Percentiles rank a stretch among this genome's conserved stretches.
phyloP scores from a whole-genome alignment of 2,888 invertebrate genomes.

The Acrocera orbiculus region DNA sequence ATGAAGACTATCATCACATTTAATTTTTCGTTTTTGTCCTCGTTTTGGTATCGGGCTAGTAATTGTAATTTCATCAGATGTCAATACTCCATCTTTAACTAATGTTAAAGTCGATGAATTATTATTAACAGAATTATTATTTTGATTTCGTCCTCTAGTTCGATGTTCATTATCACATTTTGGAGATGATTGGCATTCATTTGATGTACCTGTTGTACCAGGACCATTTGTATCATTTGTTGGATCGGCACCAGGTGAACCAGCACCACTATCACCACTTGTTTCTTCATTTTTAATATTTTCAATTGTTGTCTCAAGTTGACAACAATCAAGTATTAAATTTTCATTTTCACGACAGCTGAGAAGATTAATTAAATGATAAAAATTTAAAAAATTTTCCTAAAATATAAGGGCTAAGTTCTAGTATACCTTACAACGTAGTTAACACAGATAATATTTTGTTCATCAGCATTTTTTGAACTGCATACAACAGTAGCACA shows the following conservation, averaged over 20 bases:
- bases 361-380: background rate
- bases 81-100: constrained; percentile 16
- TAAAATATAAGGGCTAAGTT: constrained; percentile 14
- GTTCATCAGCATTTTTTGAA: constrained; percentile 89
- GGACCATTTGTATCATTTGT: constrained; percentile 31
- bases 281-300: constrained; percentile 72
- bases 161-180: constrained; percentile 26
- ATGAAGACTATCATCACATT: constrained; percentile 29
- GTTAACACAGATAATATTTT: constrained; percentile 93
- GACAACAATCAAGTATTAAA: constrained; percentile 85
- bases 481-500: constrained; percentile 94
- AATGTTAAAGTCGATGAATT: constrained; percentile 10
- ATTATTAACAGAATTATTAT: constrained; percentile 16
- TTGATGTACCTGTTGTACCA: constrained; percentile 27
- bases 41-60: constrained; percentile 27
- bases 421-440: constrained; percentile 74
- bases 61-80: constrained; percentile 19
- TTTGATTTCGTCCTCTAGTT: constrained; percentile 21
- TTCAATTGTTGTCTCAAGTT: constrained; percentile 62
- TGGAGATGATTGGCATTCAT: constrained; percentile 30
- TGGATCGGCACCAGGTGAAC: constrained; percentile 70
- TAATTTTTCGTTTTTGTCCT: constrained; percentile 42
- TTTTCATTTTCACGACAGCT: constrained; percentile 58
- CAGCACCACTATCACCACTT: constrained; percentile 58
- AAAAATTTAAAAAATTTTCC: background rate